A percentile compares a stretch with the other conserved stretches of the same genome.
Conservation (phyloP, 37 sponge, comb jelly and placozoan species). For the Theonella swinhoei region DNA sequence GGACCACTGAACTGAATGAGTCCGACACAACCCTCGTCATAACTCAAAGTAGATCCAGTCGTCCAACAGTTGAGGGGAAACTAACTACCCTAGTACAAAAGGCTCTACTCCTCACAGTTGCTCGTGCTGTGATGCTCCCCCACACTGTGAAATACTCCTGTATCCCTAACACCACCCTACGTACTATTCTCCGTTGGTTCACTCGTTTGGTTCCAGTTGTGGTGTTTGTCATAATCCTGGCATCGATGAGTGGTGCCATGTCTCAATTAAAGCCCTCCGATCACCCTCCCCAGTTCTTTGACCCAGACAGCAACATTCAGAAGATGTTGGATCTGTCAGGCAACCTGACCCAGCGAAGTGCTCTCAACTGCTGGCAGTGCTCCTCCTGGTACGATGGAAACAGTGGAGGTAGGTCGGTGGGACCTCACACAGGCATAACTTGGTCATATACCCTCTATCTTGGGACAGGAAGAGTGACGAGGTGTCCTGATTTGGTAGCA, state of each 20-base stretch:
- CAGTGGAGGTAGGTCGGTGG: conserved; percentile 6
- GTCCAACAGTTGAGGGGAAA: background rate
- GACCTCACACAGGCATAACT: no score
- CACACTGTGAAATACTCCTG: background rate
- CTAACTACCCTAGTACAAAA: background rate
- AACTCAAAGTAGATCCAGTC: no score
- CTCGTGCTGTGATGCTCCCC: background rate
- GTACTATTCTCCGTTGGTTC: background rate
- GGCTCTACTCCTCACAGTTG: background rate
- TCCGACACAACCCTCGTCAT: background rate
- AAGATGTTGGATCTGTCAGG: conserved; percentile 75
- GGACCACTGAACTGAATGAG: background rate
- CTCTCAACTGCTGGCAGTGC: conserved; percentile 30
- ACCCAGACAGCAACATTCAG: conserved; percentile 74
- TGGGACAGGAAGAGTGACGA: no score
- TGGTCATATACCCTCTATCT: no score
- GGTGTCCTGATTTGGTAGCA: no score
- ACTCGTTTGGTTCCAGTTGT: background rate
- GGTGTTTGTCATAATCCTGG: conserved; percentile 42
- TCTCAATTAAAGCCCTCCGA: conserved; percentile 47
- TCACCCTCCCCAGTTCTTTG: conserved; percentile 74
- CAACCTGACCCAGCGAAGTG: conserved; percentile 42
- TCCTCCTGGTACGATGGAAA: conserved; percentile 27
- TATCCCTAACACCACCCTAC: background rate
- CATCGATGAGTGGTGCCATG: conserved; percentile 9